Conservation (phyloP, 2,797 vertebrate genomes). For the Cirrhinus mrigala region DNA sequence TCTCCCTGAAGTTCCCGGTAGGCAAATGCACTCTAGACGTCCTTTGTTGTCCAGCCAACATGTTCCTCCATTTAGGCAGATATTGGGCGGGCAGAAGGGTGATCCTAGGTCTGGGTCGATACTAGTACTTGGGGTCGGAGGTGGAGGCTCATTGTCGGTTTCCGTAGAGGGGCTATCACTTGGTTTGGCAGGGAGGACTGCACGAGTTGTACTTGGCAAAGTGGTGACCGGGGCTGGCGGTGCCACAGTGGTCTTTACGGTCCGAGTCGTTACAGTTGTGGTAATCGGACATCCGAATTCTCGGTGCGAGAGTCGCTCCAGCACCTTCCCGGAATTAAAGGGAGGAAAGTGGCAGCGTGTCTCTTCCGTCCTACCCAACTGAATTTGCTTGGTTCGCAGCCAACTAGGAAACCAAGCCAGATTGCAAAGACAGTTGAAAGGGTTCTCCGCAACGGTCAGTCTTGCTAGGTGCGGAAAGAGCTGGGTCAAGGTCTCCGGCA, state of each 20-base stretch:
- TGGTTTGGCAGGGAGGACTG: conserved; percentile 76
- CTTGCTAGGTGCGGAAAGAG: conserved; percentile 83
- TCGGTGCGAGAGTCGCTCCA: conserved; percentile 81
- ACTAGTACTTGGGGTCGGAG: conserved; percentile 63
- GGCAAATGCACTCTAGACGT: conserved; percentile 85
- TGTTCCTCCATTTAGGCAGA: conserved; percentile 90
- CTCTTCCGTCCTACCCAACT: conserved; percentile 83
- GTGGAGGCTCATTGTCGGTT: conserved; percentile 27
- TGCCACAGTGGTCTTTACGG: conserved; percentile 64
- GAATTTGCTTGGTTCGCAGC: conserved; percentile 78
- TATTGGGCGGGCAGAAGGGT: conserved; percentile 83
- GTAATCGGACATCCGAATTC: conserved; percentile 92
- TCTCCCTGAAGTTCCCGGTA: conserved; percentile 73
- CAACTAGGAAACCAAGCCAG: conserved; percentile 92
- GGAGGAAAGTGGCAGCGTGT: conserved; percentile 95
- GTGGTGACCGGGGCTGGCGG: conserved; percentile 65
- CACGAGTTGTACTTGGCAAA: conserved; percentile 57
- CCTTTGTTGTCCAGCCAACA: conserved; percentile 79
- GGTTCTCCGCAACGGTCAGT: conserved; percentile 88
- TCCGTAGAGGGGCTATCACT: conserved; percentile 74
- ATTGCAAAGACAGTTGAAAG: conserved; percentile 93
- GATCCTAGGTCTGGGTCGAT: conserved; percentile 51
- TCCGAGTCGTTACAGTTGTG: conserved; percentile 77
- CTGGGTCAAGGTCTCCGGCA: conserved; percentile 83
- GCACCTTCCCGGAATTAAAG: conserved; percentile 87